These are phyloP conservation scores for Lepidonotus clava DNA, from an alignment of 2,888 invertebrate species.

Conservation along the genomic window DNA sequence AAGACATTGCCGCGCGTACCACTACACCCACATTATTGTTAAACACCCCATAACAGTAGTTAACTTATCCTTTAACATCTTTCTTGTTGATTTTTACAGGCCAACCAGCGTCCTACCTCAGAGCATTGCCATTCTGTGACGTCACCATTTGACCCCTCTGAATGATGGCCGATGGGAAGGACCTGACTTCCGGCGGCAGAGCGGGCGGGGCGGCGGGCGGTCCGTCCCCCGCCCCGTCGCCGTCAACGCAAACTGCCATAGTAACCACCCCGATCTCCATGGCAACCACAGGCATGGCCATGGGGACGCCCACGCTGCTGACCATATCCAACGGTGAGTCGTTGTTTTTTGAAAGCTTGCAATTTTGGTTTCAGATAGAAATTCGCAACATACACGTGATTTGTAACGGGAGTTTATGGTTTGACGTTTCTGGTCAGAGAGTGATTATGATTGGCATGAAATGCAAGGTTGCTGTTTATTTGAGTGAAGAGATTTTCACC, in stretches of 20 bases:
- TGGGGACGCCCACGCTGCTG: conserved; percentile 35
- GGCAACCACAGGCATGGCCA: conserved; percentile 44
- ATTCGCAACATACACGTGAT: too few species aligned
- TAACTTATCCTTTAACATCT: too few species aligned
- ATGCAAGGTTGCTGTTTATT: too few species aligned
- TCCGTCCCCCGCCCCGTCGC: not conserved
- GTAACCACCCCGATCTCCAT: conserved; percentile 41
- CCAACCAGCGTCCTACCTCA: not conserved
- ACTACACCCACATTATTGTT: too few species aligned
- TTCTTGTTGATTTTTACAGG: not conserved
- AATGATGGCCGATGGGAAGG: conserved; percentile 33
- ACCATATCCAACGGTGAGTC: conserved; percentile 43
- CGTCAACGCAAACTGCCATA: conserved; percentile 7
- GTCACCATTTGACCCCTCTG: conserved; percentile 2
- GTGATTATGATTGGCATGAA: too few species aligned
- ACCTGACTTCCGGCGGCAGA: not conserved
- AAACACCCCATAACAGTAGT: too few species aligned
- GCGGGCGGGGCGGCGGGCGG: not conserved
- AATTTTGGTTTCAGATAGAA: too few species aligned
- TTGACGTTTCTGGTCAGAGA: too few species aligned
- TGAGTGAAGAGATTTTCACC: too few species aligned
- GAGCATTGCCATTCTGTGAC: conserved; percentile 32
- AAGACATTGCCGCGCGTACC: too few species aligned
- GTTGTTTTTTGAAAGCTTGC: not conserved
- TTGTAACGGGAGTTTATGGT: too few species aligned